Evolutionary conservation across 1,140 invertebrate genomes (phyloP).

Genomic region (Cherax quadricarinatus): DNA sequence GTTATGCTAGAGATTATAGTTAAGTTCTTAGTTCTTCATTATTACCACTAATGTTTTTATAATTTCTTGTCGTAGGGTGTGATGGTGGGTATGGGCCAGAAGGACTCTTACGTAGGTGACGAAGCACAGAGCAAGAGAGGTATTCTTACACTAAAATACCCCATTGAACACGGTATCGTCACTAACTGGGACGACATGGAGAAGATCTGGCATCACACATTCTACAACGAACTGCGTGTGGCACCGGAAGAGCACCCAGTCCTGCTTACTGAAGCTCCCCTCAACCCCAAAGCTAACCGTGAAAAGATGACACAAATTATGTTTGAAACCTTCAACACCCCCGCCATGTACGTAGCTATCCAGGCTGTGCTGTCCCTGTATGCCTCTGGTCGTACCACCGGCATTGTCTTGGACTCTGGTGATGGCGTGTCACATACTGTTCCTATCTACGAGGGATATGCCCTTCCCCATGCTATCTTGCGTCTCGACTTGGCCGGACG

Average conservation of each 20-base stretch:
- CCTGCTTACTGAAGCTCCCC: conserved; percentile 59
- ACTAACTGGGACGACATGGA: conserved; percentile 67
- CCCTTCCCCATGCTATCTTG: conserved; percentile 59
- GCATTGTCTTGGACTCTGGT: conserved; percentile 59
- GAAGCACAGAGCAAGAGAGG: conserved; percentile 63
- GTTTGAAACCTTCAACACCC: conserved; percentile 65
- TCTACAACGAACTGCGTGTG: conserved; percentile 60
- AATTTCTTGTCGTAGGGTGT: conserved; percentile 19
- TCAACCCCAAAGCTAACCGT: conserved; percentile 64
- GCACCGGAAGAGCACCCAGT: conserved; percentile 60
- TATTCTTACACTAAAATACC: conserved; percentile 62
- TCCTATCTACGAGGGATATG: conserved; percentile 60
- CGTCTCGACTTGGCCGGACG: conserved; percentile 58
- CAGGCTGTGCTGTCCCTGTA: conserved; percentile 64
- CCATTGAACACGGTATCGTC: conserved; percentile 63
- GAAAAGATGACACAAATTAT: conserved; percentile 67
- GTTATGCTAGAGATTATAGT: background rate
- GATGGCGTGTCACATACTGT: conserved; percentile 59
- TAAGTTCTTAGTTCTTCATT: too few species aligned
- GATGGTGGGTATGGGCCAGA: conserved; percentile 65
- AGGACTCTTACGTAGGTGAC: conserved; percentile 58
- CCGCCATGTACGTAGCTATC: conserved; percentile 65
- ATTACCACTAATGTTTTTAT: background rate
- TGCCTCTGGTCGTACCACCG: conserved; percentile 62
- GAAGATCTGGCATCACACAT: conserved; percentile 65